These are phyloP conservation scores for Ceyx erithaca DNA, from an alignment of 2,797 vertebrate genomes.

Conservation along the genomic window DNA sequence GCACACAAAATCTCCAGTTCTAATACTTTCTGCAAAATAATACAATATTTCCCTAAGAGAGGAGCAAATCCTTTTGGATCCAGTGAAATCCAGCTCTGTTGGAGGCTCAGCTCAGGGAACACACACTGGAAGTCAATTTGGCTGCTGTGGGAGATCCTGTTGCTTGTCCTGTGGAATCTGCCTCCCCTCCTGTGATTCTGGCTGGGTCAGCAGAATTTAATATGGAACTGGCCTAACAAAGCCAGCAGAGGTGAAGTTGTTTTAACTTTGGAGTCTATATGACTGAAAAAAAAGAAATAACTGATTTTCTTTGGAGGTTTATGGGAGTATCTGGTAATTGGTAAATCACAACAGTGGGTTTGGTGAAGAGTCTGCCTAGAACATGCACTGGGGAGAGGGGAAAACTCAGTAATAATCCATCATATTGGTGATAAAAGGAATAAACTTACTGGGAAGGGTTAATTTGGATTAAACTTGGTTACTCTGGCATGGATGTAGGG, in stretches of 20 bases:
- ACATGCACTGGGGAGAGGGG: fast-evolving
- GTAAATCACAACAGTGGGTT: not conserved
- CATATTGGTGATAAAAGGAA: not conserved
- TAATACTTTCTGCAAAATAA: not conserved
- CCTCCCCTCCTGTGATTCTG: constrained; percentile 1
- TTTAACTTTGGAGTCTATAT: not conserved
- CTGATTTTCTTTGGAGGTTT: not conserved
- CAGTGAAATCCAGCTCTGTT: not conserved
- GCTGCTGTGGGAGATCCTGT: not conserved
- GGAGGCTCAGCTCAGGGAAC: not conserved
- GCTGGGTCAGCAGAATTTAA: constrained; percentile 26
- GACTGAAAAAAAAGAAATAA: not conserved
- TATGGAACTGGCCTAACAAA: constrained; percentile 6
- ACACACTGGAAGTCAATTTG: not conserved
- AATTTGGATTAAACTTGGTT: not conserved
- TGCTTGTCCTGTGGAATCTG: not conserved
- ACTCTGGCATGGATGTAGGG: not conserved
- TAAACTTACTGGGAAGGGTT: not conserved
- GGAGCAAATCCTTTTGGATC: not conserved
- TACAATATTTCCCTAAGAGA: not conserved
- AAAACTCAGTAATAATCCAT: not conserved
- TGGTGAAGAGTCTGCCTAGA: not conserved
- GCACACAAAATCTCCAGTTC: not conserved
- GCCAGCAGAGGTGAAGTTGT: not conserved
- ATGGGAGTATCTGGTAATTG: not conserved